Evolutionary conservation across 1,140 invertebrate genomes (phyloP), one percentile per base, ranked within the genome.

Genomic region (Bradynema listronoti): DNA sequence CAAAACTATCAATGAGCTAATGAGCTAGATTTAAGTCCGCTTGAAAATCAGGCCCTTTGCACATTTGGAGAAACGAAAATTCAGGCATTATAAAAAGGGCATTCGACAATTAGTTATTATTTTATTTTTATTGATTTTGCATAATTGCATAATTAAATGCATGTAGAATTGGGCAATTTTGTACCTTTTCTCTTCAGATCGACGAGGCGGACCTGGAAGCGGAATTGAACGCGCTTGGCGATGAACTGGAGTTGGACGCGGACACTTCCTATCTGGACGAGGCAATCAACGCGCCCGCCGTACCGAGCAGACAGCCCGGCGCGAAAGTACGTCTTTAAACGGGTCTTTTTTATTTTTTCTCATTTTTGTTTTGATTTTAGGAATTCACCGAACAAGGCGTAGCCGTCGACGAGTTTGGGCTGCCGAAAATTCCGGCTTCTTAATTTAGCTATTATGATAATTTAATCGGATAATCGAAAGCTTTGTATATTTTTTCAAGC

Each of bases 121-220:
- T n/a, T n/a, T n/a, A n/a, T n/a, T n/a, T n/a, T n/a, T n/a, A n/a
- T n/a, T n/a, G n/a, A n/a, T n/a, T n/a, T n/a, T n/a, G n/a, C n/a
- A n/a, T n/a, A n/a, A n/a, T n/a, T n/a, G n/a, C n/a, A n/a, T n/a
- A n/a, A n/a, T n/a, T n/a, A n/a, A n/a, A n/a, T n/a, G n/a, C n/a
- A n/a, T n/a, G n/a, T n/a, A n/a, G n/a, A n/a, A n/a, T n/a, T n/a
- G n/a, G n/a, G n/a, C n/a, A n/a, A n/a, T n/a, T n/a, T n/a, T n/a
- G n/a, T 39, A 39, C 11, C 7, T n/a, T 43, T 34, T 41, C 39
- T n/a, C 54, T 70, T 50, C 45, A 74, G 72, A 77, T 99, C 58
- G 94, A 99, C 81, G 95, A 99, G 66, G 90, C 92, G 82, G 95
- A 99, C 79, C 80, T 99, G 24, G 90, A 91, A 69, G 94, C 62